These are phyloP conservation scores for Ctenosaura bakeri DNA, from an alignment of 2,797 vertebrate species.

Conservation along the genomic window DNA sequence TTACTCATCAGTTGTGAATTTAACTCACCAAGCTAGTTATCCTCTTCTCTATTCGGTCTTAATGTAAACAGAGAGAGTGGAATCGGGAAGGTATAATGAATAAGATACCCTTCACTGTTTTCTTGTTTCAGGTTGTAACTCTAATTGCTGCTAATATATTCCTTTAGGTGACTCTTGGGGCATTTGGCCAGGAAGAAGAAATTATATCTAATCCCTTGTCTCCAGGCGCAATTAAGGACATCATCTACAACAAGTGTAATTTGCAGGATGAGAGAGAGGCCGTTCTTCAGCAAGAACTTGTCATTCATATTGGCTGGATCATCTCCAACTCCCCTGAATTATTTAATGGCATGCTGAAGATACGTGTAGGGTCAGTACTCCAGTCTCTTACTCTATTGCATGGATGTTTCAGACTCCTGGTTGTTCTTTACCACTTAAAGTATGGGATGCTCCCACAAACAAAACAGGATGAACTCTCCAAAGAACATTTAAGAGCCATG, in stretches of 20 bases:
- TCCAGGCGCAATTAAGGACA: slow-evolving; percentile 93
- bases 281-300: slow-evolving; percentile 95
- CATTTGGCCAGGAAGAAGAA: slow-evolving; percentile 95
- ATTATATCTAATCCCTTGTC: slow-evolving; percentile 98
- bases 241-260: slow-evolving; percentile 92
- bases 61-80: slow-evolving; percentile 27
- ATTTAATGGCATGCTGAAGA: slow-evolving; percentile 98
- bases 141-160: slow-evolving; percentile 57
- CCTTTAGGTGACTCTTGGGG: slow-evolving; percentile 93
- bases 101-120: background rate
- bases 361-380: slow-evolving; percentile 91
- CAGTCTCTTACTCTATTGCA: background rate
- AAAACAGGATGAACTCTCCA: background rate
- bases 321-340: slow-evolving; percentile 96
- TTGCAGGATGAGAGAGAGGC: slow-evolving; percentile 90
- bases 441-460: background rate
- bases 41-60: background rate
- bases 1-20: slow-evolving; percentile 37
- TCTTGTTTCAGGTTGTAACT: slow-evolving; percentile 37
- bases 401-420: background rate
- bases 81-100: slow-evolving; percentile 40
- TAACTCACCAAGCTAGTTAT: background rate
- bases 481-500: background rate
- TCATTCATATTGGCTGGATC: slow-evolving; percentile 98
- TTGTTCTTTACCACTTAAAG: background rate